Base-by-base conservation (phyloP, 2,888 invertebrate species). In the Drosophila nr. perissopoda region DNA sequence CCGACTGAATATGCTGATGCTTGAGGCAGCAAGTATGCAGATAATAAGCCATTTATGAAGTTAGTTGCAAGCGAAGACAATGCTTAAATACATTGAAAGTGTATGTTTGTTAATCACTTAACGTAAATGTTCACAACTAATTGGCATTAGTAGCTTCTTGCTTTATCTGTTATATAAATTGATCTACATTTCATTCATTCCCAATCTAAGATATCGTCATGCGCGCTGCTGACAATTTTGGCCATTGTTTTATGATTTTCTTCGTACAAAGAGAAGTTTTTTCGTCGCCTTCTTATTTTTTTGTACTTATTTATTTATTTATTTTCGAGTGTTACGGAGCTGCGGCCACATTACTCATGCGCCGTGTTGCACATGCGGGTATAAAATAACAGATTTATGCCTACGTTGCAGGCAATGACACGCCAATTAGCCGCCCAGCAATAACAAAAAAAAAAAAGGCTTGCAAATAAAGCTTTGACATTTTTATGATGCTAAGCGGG, bases 311-410 rank as follows among this genome's bases (percentile, higher is more conserved):
- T 31, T 25, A 3, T 27, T 25, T 36, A 27, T 34, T 52, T 13
- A 34, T 48, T 33, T 33, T 27, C 57, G 38, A 21, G 11, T 36
- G 65, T 67, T 57, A 48, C 63, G 27, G n/a, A 68, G 58, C 59
- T 72, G 79, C 73, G 76, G 70, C 81, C 83, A 84, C 84, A 84
- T 87, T 88, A 87, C 87, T 87, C 87, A 87, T 87, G 83, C 88
- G 86, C 79, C 78, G 68, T 67, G 82, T 78, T 88, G 86, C 80
- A 82, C 85, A 80, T 69, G 72, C 79, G 81, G 70, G 83, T 88
- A 86, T 87, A 87, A 87, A 88, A 87, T 87, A 87, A 86, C 88
- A 87, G 88, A 87, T 87, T 87, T 87, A 87, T 87, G 88, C 83
- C 78, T 76, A 81, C 82, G 82, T 83, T 86, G 76, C 88, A 83